Evolutionary conservation across 2,797 vertebrate genomes (phyloP).

Genomic region (Carapus acus): DNA sequence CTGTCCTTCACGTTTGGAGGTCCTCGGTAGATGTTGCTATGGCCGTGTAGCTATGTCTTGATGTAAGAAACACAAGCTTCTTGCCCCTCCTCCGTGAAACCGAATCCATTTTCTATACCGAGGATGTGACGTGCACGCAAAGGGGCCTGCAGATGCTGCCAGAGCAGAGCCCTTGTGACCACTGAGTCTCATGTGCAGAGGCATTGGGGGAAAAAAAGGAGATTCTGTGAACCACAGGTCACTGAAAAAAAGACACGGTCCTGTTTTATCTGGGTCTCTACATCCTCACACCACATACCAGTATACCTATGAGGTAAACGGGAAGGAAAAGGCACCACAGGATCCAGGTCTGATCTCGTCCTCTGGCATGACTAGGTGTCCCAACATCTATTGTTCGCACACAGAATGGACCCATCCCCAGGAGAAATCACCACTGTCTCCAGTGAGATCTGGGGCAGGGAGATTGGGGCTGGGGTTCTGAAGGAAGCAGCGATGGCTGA

Average conservation of each 20-base stretch:
- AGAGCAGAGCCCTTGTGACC: slow-evolving; percentile 30
- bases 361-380: not conserved
- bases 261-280: not conserved
- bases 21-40: slow-evolving; percentile 48
- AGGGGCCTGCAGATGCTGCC: slow-evolving; percentile 22
- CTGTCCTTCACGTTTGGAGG: slow-evolving; percentile 25
- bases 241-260: not conserved
- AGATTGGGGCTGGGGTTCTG: too few species aligned
- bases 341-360: not conserved
- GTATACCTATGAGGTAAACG: too few species aligned
- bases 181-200: slow-evolving; percentile 21
- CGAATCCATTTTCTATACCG: slow-evolving; percentile 55
- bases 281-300: too few species aligned
- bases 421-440: not conserved
- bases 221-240: too few species aligned
- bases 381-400: not conserved
- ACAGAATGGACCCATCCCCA: not conserved
- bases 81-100: slow-evolving; percentile 50
- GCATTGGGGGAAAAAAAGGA: slow-evolving; percentile 6
- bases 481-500: too few species aligned
- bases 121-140: slow-evolving; percentile 44
- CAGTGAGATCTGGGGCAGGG: not conserved
- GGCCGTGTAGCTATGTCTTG: slow-evolving; percentile 40
- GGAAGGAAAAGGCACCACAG: too few species aligned
- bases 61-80: slow-evolving; percentile 49